Conservation (phyloP, 2,888 invertebrate species). For the Limnephilus lunatus region DNA sequence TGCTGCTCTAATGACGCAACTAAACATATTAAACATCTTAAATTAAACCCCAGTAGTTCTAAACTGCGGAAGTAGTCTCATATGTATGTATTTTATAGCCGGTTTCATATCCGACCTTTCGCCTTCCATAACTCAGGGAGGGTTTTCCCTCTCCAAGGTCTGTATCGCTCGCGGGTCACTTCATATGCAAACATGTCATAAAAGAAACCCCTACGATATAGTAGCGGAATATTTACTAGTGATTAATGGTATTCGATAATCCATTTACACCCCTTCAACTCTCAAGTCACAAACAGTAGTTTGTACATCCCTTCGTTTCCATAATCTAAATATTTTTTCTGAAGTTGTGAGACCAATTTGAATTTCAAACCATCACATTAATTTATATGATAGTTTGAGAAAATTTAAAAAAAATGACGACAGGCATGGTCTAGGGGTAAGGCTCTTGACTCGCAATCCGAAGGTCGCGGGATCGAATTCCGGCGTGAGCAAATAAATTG, state of each 20-base stretch:
- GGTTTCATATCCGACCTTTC: slow-evolving; percentile 55
- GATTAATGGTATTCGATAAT: neutral
- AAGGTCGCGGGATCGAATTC: too few species aligned
- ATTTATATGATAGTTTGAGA: too few species aligned
- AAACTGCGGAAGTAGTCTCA: slow-evolving; percentile 24
- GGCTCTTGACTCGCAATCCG: too few species aligned
- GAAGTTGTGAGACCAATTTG: too few species aligned
- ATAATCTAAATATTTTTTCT: neutral
- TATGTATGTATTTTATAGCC: slow-evolving; percentile 45
- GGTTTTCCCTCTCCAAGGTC: slow-evolving; percentile 46
- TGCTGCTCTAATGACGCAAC: slow-evolving; percentile 43
- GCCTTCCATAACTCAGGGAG: slow-evolving; percentile 41
- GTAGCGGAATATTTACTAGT: slow-evolving; percentile 1
- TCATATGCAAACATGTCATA: slow-evolving; percentile 57
- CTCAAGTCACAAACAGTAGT: neutral
- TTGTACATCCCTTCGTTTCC: neutral
- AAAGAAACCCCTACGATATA: neutral
- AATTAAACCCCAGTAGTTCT: slow-evolving; percentile 28
- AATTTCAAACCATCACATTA: neutral
- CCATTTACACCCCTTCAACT: neutral
- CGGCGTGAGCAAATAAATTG: too few species aligned
- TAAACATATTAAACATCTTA: slow-evolving; percentile 48
- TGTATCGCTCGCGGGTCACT: slow-evolving; percentile 40
- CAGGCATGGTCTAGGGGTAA: too few species aligned
- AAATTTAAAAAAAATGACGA: too few species aligned